Base-by-base conservation (phyloP, 92 coral and sea anemone species). In the Palythoa grandis region DNA sequence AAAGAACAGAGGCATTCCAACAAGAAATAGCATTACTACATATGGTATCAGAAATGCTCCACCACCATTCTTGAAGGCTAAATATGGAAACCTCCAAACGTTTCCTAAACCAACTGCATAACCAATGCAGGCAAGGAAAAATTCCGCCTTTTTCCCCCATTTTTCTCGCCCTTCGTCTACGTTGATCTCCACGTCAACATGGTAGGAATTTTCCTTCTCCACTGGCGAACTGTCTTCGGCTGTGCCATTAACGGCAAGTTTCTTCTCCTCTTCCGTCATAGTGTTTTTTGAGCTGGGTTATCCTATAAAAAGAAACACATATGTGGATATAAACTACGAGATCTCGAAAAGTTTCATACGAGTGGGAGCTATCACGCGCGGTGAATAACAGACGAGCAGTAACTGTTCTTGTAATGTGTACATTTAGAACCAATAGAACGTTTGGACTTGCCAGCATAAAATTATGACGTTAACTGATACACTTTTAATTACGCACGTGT, bases 1-100 rank as follows among this genome's bases (percentile, higher is more conserved):
- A 85, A 97, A 97, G 89, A 97, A 97, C 57, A 97, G 91, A 6
- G 99, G 99, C 98, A 97, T 97, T 68, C 99, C 99, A 47, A 98
- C 95, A 19, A 97, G 87, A 74, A 97, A 89, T 79, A 97, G 85
- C 99, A 97, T 95, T 23, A 88, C 47, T n/a, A 97, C 61, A 85
- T 97, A 97, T 0, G 99, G 99, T 54, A 97, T 92, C 13, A 97
- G 93, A 71, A 97, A 97, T 17, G 99, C 99, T 2, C 99, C 99
- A 0, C 99, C 99, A 71, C 99, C 99, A 77, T 97, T 93, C 86
- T 97, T 94, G 85, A 93, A 97, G 52, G 97, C 94, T 85, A 97
- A 65, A 84, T 95, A 97, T 2, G 99, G 99, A 70, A 97, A 97
- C 8, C 99, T 95, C 99, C 99, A 97, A 29, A 97, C 97, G 78